These are phyloP conservation scores for Psylliodes chrysocephalus DNA, from an alignment of 2,888 invertebrate species.

Conservation along the genomic window DNA sequence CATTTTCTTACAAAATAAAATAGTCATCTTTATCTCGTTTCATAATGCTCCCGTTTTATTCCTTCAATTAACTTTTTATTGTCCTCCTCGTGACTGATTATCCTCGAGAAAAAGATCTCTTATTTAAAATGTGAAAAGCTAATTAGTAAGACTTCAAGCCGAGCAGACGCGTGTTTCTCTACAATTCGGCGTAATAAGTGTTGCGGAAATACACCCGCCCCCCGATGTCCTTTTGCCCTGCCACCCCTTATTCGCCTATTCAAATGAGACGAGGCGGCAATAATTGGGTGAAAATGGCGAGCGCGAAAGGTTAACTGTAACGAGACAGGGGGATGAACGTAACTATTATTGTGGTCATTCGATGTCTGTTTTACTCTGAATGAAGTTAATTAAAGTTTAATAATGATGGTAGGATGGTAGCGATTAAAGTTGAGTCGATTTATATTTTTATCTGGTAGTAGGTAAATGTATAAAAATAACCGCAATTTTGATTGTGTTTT, in stretches of 20 bases:
- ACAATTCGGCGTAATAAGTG: slow-evolving; percentile 9
- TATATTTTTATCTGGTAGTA: too few species aligned
- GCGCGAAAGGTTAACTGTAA: slow-evolving; percentile 36
- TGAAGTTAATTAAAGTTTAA: slow-evolving; percentile 6
- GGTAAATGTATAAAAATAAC: too few species aligned
- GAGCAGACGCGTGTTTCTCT: not conserved
- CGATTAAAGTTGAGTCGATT: too few species aligned
- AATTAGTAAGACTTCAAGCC: not conserved
- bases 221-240: slow-evolving; percentile 3
- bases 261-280: slow-evolving; percentile 29
- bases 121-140: slow-evolving; percentile 11
- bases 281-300: slow-evolving; percentile 36
- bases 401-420: too few species aligned
- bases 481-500: too few species aligned
- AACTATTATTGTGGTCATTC: slow-evolving; percentile 15
- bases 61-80: too few species aligned
- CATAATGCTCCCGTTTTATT: too few species aligned
- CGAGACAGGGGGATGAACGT: slow-evolving; percentile 13
- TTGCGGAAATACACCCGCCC: not conserved
- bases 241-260: slow-evolving; percentile 19
- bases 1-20: too few species aligned
- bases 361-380: slow-evolving; percentile 3
- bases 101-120: not conserved
- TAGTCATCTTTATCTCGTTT: too few species aligned
- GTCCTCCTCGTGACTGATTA: too few species aligned